A percentile compares a stretch with the other conserved stretches of the same genome.
Evolutionary conservation across 2,888 invertebrate species (phyloP).

Genomic region (Morpho achilles): DNA sequence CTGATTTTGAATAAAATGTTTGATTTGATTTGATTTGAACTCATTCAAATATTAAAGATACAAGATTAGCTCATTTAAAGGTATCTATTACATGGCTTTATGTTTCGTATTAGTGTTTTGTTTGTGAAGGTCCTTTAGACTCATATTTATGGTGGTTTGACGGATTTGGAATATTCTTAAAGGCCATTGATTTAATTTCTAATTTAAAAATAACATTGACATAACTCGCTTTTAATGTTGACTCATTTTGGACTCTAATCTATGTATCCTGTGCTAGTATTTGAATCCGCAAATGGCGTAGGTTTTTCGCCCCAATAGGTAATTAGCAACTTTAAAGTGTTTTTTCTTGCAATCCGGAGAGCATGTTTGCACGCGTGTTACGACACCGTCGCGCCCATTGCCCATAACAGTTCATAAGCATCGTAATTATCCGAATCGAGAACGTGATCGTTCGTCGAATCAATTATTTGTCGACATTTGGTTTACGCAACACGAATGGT

Average conservation of each 20-base stretch:
- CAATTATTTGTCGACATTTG: not conserved
- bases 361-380: slow-evolving; percentile 1
- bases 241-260: no score
- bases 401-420: slow-evolving; percentile 10
- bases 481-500: not conserved
- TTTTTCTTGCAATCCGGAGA: slow-evolving; percentile 1
- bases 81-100: no score
- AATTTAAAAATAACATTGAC: no score
- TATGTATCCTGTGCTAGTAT: slow-evolving; percentile 1
- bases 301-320: not conserved
- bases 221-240: no score
- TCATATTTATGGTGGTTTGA: not conserved
- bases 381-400: slow-evolving; percentile 7
- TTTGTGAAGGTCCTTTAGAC: no score
- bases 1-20: no score
- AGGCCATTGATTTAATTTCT: no score
- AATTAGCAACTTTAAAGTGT: not conserved
- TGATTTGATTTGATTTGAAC: no score
- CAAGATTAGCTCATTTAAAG: no score
- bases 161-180: not conserved
- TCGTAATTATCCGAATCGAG: not conserved
- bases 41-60: no score
- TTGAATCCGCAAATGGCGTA: not conserved
- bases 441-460: not conserved
- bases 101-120: no score